Evolutionary conservation across 2,888 invertebrate genomes (phyloP).

Genomic region (Drosophila niveifrons): DNA sequence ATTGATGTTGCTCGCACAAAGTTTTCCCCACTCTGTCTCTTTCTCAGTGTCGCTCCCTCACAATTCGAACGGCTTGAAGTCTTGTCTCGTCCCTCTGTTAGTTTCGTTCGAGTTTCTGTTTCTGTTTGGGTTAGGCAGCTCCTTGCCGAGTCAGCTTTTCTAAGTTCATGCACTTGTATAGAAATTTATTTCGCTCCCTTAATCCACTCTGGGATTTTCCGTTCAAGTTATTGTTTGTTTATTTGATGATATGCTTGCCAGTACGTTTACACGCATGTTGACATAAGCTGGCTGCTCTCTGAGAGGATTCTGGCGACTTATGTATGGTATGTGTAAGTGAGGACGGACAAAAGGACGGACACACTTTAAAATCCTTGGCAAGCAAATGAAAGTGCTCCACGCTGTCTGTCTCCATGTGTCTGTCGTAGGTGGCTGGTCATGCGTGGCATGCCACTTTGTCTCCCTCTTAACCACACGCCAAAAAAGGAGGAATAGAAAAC

Average conservation of each 20-base stretch:
- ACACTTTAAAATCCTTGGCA: conserved; percentile 45
- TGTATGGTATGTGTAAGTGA: conserved; percentile 7
- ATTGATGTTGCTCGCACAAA: conserved; percentile 10
- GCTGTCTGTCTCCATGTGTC: conserved; percentile 8
- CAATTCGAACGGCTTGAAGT: not conserved
- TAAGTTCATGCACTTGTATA: conserved; percentile 32
- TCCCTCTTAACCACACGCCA: conserved; percentile 1
- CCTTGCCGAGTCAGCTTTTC: conserved; percentile 7
- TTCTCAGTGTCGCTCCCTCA: not conserved
- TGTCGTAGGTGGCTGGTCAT: not conserved
- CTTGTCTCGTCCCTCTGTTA: not conserved
- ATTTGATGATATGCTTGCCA: conserved; percentile 52
- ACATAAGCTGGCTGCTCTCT: conserved; percentile 47
- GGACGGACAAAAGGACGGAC: conserved; percentile 35
- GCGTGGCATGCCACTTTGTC: conserved; percentile 12
- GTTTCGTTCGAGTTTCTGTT: conserved; percentile 22
- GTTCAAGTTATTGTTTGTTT: conserved; percentile 49
- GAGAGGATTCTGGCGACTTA: conserved; percentile 46
- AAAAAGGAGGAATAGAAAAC: not conserved
- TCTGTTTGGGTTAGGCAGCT: conserved; percentile 2
- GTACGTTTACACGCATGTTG: conserved; percentile 53
- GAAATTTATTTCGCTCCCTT: conserved; percentile 34
- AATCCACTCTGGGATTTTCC: conserved; percentile 48
- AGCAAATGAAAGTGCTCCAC: conserved; percentile 47
- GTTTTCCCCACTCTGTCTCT: not conserved